A percentile compares a stretch with the other conserved stretches of the same genome.
phyloP scores from a whole-genome alignment of 2,797 vertebrate species.

The Diplodus puntazzo region DNA sequence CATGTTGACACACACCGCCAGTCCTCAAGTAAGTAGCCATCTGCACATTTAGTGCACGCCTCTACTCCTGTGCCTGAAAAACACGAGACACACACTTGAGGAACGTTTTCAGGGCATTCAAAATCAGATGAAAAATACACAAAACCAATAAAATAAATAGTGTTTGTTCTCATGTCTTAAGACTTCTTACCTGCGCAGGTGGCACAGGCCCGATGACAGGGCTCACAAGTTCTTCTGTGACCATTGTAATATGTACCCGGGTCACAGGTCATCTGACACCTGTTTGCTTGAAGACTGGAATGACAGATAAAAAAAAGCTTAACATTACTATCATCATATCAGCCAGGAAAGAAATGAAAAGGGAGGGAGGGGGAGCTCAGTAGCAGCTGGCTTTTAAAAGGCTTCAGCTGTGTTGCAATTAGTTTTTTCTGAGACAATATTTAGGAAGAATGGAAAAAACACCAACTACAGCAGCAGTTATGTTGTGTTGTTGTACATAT shows the following conservation, averaged over 20 bases:
- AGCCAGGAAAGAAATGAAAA: not conserved
- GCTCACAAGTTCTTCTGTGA: conserved; percentile 91
- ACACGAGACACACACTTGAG: conserved; percentile 13
- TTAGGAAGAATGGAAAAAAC: not conserved
- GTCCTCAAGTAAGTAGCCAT: conserved; percentile 93
- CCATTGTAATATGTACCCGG: conserved; percentile 93
- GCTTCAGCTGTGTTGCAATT: not conserved
- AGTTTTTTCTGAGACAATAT: conserved; percentile 4
- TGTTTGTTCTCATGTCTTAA: not conserved
- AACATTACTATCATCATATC: not conserved
- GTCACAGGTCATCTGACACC: conserved; percentile 92
- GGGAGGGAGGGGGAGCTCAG: too few species aligned
- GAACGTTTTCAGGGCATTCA: not conserved
- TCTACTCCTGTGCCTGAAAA: conserved; percentile 91
- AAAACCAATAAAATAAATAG: not conserved
- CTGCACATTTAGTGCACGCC: conserved; percentile 93
- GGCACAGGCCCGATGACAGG: conserved; percentile 93
- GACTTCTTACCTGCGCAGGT: conserved; percentile 91
- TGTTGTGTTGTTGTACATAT: conserved; percentile 13
- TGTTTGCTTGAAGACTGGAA: conserved; percentile 91
- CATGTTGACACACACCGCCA: conserved; percentile 93
- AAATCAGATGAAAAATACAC: not conserved
- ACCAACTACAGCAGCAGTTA: not conserved
- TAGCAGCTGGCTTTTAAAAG: too few species aligned
- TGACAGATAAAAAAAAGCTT: conserved; percentile 31